Base-by-base conservation (phyloP, 2,888 invertebrate genomes). In the Ecliptopera silaceata region DNA sequence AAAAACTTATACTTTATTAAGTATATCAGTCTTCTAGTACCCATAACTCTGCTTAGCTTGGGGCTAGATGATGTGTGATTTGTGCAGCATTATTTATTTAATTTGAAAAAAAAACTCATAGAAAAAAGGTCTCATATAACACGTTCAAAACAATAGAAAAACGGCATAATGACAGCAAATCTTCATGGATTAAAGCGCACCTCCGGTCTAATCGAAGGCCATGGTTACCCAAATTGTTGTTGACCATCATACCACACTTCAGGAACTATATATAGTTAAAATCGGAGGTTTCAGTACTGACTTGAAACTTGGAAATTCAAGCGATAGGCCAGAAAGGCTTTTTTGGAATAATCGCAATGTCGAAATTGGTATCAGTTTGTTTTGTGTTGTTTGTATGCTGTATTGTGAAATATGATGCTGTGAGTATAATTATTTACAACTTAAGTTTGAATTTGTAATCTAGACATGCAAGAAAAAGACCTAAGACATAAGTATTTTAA, bases 151-250 rank as follows among this genome's bases (percentile, higher is more conserved):
- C 47, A 29, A 15, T 36, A 31, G 31, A 52, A 63, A 59, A 31
- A 45, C 12, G 15, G 51, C 36, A 32, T 31, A 50, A 56, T 53
- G 10, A 29, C 13, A 8, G 26, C 17, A 34, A 56, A 58, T 61
- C 57, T 59, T 49, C 56, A 56, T 55, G 63, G 55, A 34, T 55
- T 60, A 66, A 64, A 53, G 58, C 72, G 65, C 52, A 59, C 43
- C 64, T 74, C 74, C 72, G 64, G 56, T 39, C 26, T 62, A 65
- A 69, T 68, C 61, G 69, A 71, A 73, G 71, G 71, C 38, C 66
- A 54, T 56, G 60, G 47, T 47, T 56, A 44, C 42, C 51, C 59
- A 59, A 64, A 69, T 59, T 56, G 52, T 52, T 42, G 54, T 60
- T 59, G 41, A 17, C 59, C 47, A 66, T 61, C 63, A 61, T 58